Percentiles rank a stretch among this genome's conserved stretches.
These are phyloP conservation scores for Lepisosteus osseus DNA, from an alignment of 2,113 vertebrate genomes.

Conservation along the genomic window DNA sequence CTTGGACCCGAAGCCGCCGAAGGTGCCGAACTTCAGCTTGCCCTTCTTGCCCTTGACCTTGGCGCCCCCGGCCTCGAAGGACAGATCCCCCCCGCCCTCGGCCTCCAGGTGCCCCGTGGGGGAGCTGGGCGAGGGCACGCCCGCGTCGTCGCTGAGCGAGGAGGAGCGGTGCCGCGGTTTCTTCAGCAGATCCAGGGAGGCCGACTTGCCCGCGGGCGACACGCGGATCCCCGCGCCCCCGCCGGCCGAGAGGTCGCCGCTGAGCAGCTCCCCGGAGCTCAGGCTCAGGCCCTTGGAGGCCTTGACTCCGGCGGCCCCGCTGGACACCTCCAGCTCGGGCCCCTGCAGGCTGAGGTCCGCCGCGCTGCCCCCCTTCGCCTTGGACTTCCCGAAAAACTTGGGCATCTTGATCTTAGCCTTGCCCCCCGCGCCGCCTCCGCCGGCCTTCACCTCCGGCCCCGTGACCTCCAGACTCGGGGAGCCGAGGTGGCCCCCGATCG, in stretches of 20 bases:
- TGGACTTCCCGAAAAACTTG: conserved; percentile 84
- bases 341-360: conserved; percentile 46
- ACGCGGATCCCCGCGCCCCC: conserved; percentile 49
- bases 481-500: conserved; percentile 36
- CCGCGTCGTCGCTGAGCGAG: conserved; percentile 79
- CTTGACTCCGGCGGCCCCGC: conserved; percentile 64
- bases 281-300: conserved; percentile 68
- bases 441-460: conserved; percentile 63
- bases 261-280: conserved; percentile 60
- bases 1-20: conserved; percentile 87
- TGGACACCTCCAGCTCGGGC: conserved; percentile 51
- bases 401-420: conserved; percentile 87
- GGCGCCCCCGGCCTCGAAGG: conserved; percentile 60
- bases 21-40: conserved; percentile 89
- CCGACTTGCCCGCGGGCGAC: conserved; percentile 73
- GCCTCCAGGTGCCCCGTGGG: conserved; percentile 65
- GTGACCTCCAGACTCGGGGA: conserved; percentile 57
- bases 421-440: conserved; percentile 54
- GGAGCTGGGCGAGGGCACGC: conserved; percentile 59
- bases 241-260: conserved; percentile 49
- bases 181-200: conserved; percentile 79
- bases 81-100: conserved; percentile 65
- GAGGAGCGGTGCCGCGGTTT: conserved; percentile 78
- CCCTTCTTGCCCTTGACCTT: conserved; percentile 69
- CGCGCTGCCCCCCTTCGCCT: conserved; percentile 68